A percentile compares a stretch with the other conserved stretches of the same genome.
phyloP scores from a whole-genome alignment of 2,113 vertebrate genomes.

The Pluvialis apricaria region DNA sequence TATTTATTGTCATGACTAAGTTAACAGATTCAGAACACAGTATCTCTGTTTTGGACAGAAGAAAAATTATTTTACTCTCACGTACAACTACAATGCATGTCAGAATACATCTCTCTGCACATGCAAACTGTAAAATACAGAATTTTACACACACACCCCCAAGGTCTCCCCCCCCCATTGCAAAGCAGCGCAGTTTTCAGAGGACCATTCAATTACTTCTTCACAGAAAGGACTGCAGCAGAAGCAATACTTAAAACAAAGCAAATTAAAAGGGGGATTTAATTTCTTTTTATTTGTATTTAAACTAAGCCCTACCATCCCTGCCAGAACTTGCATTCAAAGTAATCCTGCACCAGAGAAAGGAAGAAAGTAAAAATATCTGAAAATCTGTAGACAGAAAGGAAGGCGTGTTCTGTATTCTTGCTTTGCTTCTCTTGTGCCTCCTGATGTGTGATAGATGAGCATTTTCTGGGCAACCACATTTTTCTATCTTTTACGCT shows the following conservation, averaged over 20 bases:
- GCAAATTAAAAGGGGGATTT: neutral
- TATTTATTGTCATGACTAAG: constrained; percentile 61
- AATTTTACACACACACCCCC: neutral
- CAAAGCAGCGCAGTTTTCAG: constrained; percentile 46
- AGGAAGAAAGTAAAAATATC: neutral
- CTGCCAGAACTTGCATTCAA: neutral
- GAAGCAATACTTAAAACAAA: constrained; percentile 7
- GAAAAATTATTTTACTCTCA: constrained; percentile 59
- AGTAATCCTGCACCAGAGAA: neutral
- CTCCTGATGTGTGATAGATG: constrained; percentile 33
- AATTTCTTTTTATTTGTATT: neutral
- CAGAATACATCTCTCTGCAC: constrained; percentile 27
- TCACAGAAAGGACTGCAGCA: constrained; percentile 1
- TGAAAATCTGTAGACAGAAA: neutral
- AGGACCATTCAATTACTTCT: constrained; percentile 38
- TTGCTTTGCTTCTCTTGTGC: constrained; percentile 17
- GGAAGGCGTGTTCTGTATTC: constrained; percentile 15
- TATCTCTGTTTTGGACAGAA: constrained; percentile 43
- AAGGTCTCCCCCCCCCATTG: neutral
- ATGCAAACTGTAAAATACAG: neutral
- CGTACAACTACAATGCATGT: constrained; percentile 33
- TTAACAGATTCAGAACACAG: constrained; percentile 56
- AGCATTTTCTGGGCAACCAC: constrained; percentile 48
- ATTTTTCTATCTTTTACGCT: constrained; percentile 40
- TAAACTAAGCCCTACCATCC: neutral